Evolutionary conservation across 1,140 invertebrate genomes (phyloP).

Genomic region (Musca domestica): DNA sequence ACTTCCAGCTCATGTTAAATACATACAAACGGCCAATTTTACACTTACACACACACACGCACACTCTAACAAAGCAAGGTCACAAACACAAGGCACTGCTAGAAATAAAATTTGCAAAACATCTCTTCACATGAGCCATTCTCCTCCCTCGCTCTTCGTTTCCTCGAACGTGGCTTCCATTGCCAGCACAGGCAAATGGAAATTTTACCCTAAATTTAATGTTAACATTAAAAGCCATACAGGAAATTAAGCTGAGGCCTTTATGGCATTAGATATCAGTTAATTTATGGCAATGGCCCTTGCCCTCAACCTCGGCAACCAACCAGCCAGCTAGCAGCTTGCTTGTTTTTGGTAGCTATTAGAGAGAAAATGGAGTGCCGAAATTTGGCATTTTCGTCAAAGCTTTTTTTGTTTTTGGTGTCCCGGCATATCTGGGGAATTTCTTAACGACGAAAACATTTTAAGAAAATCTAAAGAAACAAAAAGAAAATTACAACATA

Average conservation of each 20-base stretch:
- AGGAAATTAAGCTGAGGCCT: conserved; percentile 20
- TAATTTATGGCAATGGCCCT: conserved; percentile 12
- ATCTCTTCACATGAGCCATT: too few relatives aligned
- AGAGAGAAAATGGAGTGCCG: neutral
- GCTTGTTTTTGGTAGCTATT: too few relatives aligned
- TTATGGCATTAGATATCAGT: conserved; percentile 22
- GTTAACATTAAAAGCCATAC: conserved; percentile 19
- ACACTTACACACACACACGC: neutral
- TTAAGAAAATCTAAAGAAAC: neutral
- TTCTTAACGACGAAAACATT: conserved; percentile 6
- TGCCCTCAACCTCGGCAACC: neutral
- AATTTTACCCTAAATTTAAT: conserved; percentile 21
- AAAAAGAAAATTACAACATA: conserved; percentile 12
- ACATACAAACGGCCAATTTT: neutral
- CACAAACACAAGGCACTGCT: too few relatives aligned
- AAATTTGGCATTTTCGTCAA: neutral
- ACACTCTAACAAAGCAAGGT: neutral
- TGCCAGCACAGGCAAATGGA: neutral
- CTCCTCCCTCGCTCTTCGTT: too few relatives aligned
- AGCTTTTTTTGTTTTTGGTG: neutral
- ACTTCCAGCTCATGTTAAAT: conserved; percentile 17
- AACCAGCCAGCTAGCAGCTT: neutral
- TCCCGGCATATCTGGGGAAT: neutral
- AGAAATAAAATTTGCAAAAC: too few relatives aligned
- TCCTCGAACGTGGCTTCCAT: too few relatives aligned